Evolutionary conservation across 1,140 invertebrate species (phyloP).

Genomic region (Aphidius ervi): DNA sequence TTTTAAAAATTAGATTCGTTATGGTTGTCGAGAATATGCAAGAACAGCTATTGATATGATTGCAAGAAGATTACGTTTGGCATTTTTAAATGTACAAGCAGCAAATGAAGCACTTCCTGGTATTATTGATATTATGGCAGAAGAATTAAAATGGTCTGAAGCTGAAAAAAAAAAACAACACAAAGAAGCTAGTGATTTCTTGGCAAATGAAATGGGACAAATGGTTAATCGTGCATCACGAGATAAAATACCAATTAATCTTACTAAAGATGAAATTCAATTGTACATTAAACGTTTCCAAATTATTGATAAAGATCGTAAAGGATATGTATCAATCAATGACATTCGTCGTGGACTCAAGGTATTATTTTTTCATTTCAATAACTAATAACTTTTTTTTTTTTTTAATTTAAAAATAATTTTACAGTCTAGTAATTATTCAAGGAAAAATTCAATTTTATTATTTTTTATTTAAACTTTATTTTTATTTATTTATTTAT

Average conservation of each 20-base stretch:
- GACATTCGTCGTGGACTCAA: slow-evolving; percentile 92
- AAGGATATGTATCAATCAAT: slow-evolving; percentile 97
- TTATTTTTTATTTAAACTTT: not conserved
- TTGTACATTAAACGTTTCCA: slow-evolving; percentile 93
- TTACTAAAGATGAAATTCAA: slow-evolving; percentile 92
- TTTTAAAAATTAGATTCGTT: slow-evolving; percentile 58
- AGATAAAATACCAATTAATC: slow-evolving; percentile 87
- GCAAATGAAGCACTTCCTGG: slow-evolving; percentile 90
- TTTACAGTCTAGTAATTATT: too few relatives aligned
- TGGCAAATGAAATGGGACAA: slow-evolving; percentile 95
- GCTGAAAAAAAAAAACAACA: slow-evolving; percentile 77
- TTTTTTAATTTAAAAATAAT: not conserved
- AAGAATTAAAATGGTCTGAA: slow-evolving; percentile 91
- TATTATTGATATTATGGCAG: slow-evolving; percentile 93
- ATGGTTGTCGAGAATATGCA: slow-evolving; percentile 94
- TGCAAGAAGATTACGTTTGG: slow-evolving; percentile 84
- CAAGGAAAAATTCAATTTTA: not conserved
- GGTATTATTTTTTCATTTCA: slow-evolving; percentile 54
- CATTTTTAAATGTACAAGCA: slow-evolving; percentile 95
- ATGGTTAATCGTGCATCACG: slow-evolving; percentile 83
- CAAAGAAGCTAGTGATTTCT: slow-evolving; percentile 75
- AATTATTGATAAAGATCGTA: slow-evolving; percentile 90
- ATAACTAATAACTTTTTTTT: slow-evolving; percentile 2
- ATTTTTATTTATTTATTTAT: slow-evolving; percentile 3
- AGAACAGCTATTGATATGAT: slow-evolving; percentile 96